Percentiles rank a stretch among this genome's conserved stretches.
Conservation (phyloP, 2,797 vertebrate genomes). For the Arremon brunneinucha region DNA sequence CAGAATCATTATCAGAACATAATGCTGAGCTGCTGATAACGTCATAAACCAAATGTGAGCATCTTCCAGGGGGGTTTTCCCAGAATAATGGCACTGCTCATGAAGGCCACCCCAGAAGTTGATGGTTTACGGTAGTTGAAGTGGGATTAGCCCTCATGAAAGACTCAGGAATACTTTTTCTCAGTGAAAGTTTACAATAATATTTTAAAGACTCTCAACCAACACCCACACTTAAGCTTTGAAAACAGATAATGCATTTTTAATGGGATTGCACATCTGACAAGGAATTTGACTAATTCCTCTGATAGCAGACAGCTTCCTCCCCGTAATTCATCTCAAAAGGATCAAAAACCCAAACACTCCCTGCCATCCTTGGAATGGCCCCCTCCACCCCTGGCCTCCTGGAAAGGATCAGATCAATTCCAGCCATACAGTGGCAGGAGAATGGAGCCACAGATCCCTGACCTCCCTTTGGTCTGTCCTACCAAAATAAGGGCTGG, state of each 20-base stretch:
- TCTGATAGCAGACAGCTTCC: constrained; percentile 56
- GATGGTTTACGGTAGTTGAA: constrained; percentile 58
- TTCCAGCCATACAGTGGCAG: not conserved
- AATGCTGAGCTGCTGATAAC: not conserved
- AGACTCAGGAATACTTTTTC: constrained; percentile 58
- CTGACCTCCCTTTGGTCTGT: not conserved
- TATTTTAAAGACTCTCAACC: constrained; percentile 59
- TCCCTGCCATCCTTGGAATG: constrained; percentile 46
- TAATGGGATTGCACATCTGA: constrained; percentile 70
- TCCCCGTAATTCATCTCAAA: constrained; percentile 62
- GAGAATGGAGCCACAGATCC: not conserved
- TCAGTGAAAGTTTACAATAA: constrained; percentile 71
- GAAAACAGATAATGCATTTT: constrained; percentile 74
- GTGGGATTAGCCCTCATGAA: constrained; percentile 67
- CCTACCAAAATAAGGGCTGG: not conserved
- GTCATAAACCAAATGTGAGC: not conserved
- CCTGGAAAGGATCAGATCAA: constrained; percentile 55
- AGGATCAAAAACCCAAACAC: constrained; percentile 58
- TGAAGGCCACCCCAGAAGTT: constrained; percentile 59
- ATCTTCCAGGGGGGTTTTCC: constrained; percentile 37
- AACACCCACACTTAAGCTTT: constrained; percentile 67
- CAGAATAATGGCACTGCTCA: not conserved
- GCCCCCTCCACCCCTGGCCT: not conserved
- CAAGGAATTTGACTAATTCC: constrained; percentile 71
- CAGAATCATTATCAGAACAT: not conserved